A percentile compares a stretch with the other conserved stretches of the same genome.
phyloP scores from a whole-genome alignment of 2,888 invertebrate species.

The Latheticus oryzae region DNA sequence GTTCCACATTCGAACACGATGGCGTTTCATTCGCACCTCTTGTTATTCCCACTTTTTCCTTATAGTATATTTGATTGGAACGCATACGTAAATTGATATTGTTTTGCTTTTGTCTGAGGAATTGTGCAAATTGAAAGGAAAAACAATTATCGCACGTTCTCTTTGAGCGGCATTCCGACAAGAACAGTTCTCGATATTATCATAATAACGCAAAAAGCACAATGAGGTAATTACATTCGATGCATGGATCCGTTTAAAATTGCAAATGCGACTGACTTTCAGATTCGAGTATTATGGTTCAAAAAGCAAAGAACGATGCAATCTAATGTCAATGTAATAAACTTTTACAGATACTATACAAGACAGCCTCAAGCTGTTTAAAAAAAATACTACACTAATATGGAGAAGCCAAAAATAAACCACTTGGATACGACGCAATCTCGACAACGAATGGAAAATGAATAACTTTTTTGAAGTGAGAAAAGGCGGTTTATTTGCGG shows the following conservation, averaged over 20 bases:
- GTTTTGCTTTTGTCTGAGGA: slow-evolving; percentile 47
- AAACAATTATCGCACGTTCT: slow-evolving; percentile 35
- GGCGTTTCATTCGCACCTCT: slow-evolving; percentile 49
- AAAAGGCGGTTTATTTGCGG: slow-evolving; percentile 6
- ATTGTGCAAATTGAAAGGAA: slow-evolving; percentile 50
- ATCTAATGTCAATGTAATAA: slow-evolving; percentile 25
- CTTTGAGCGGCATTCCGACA: slow-evolving; percentile 23
- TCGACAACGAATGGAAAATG: slow-evolving; percentile 13
- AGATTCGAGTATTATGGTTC: slow-evolving; percentile 20
- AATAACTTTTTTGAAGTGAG: slow-evolving; percentile 10
- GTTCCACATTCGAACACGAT: slow-evolving; percentile 15
- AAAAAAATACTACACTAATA: slow-evolving; percentile 23
- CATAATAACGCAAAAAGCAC: slow-evolving; percentile 17
- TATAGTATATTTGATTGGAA: slow-evolving; percentile 50
- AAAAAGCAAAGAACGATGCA: slow-evolving; percentile 20
- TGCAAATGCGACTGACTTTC: slow-evolving; percentile 18
- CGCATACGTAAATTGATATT: slow-evolving; percentile 52
- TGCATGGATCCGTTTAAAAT: slow-evolving; percentile 24
- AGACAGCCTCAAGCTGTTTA: slow-evolving; percentile 14
- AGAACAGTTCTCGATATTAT: slow-evolving; percentile 5
- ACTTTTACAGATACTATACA: slow-evolving; percentile 15
- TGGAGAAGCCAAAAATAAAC: slow-evolving; percentile 28
- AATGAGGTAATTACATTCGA: slow-evolving; percentile 16
- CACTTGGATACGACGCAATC: slow-evolving; percentile 6
- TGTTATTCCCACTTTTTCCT: slow-evolving; percentile 46